Percentiles rank a stretch among this genome's conserved stretches.
Evolutionary conservation across 1,140 invertebrate species (phyloP).

Genomic region (Glossosoma conforme): DNA sequence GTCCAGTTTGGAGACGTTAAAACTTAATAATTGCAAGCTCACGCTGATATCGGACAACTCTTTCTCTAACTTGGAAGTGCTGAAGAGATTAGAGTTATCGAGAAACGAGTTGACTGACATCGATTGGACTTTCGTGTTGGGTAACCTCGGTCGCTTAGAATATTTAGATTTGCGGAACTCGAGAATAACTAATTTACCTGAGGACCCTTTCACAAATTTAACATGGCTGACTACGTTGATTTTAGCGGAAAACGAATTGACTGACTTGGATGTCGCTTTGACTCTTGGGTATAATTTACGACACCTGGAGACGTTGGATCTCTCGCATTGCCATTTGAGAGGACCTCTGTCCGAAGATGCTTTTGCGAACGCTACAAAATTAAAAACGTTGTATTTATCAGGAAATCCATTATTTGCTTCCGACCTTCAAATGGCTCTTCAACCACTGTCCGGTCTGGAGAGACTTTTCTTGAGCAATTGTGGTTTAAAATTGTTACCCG

Average conservation of each 20-base stretch:
- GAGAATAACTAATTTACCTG: constrained; percentile 56
- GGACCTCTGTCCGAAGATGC: constrained; percentile 62
- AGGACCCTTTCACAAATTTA: constrained; percentile 61
- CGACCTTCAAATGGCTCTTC: constrained; percentile 61
- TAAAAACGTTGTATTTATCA: constrained; percentile 59
- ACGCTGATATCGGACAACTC: constrained; percentile 52
- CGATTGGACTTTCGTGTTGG: constrained; percentile 57
- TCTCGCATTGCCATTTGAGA: constrained; percentile 64
- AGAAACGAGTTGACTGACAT: constrained; percentile 55
- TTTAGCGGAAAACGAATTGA: constrained; percentile 61
- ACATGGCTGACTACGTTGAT: constrained; percentile 60
- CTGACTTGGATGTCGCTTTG: constrained; percentile 57
- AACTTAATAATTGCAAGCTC: constrained; percentile 61
- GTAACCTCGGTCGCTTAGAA: constrained; percentile 56
- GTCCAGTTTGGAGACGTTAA: constrained; percentile 59
- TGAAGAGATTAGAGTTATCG: constrained; percentile 60
- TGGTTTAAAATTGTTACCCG: constrained; percentile 56
- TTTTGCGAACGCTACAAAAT: constrained; percentile 62
- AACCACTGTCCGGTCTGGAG: constrained; percentile 59
- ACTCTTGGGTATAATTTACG: constrained; percentile 62
- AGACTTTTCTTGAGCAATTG: constrained; percentile 64
- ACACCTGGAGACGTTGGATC: constrained; percentile 61
- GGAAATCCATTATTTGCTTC: constrained; percentile 64
- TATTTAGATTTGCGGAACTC: constrained; percentile 60
- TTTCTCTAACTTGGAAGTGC: constrained; percentile 54